These are phyloP conservation scores for Pampus argenteus DNA, from an alignment of 2,797 vertebrate species.

Conservation along the genomic window DNA sequence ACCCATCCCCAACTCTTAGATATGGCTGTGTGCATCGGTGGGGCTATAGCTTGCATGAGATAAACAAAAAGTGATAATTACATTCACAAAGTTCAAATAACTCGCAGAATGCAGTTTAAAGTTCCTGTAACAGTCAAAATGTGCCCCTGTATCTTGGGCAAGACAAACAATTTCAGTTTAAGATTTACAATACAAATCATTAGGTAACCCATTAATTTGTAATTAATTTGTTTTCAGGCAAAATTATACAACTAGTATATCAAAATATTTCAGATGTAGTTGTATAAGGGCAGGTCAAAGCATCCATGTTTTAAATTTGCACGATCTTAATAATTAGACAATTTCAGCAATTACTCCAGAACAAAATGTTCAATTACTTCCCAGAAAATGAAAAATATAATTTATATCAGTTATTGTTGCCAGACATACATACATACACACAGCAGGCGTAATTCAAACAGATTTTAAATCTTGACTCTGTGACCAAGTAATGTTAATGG, in stretches of 20 bases:
- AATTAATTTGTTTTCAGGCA: too few relatives aligned
- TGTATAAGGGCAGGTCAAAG: neutral
- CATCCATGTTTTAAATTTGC: neutral
- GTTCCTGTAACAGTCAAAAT: too few relatives aligned
- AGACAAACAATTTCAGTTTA: too few relatives aligned
- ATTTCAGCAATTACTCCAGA: neutral
- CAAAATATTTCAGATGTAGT: neutral
- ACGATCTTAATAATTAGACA: neutral
- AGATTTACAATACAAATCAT: too few relatives aligned
- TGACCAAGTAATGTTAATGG: conserved; percentile 19
- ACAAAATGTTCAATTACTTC: neutral
- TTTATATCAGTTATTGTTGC: neutral
- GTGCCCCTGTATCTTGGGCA: too few relatives aligned
- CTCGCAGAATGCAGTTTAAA: too few relatives aligned
- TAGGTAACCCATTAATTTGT: too few relatives aligned
- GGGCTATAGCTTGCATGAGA: too few relatives aligned
- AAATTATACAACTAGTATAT: neutral
- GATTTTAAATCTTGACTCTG: conserved; percentile 37
- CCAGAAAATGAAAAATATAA: neutral
- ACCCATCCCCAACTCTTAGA: too few relatives aligned
- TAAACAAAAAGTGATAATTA: too few relatives aligned
- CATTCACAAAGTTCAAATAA: too few relatives aligned
- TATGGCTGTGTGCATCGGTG: too few relatives aligned
- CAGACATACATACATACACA: neutral
- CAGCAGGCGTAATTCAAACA: neutral